phyloP scores from a whole-genome alignment of 37 sponge, comb jelly and placozoan species.

The Hormiphora californensis region DNA sequence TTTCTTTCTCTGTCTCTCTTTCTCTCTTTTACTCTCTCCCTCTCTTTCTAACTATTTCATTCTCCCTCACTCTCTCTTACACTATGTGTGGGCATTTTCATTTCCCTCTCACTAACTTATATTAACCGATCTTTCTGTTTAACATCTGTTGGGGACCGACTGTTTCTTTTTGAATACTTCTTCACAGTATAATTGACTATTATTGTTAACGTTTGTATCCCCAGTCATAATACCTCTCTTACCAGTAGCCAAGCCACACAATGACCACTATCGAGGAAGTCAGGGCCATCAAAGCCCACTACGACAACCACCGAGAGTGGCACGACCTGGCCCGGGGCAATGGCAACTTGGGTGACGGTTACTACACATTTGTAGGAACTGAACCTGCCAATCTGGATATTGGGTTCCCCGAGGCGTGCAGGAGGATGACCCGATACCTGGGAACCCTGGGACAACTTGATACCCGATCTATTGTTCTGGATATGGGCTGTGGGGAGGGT shows the following conservation, averaged over 20 bases:
- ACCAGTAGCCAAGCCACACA: background rate
- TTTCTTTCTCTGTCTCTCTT: too few relatives aligned
- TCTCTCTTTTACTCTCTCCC: too few relatives aligned
- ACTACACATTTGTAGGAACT: background rate
- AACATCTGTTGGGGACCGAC: too few relatives aligned
- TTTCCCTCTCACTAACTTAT: too few relatives aligned
- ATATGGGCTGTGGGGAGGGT: conserved; percentile 14
- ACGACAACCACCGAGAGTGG: conserved; percentile 12
- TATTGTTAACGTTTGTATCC: too few relatives aligned
- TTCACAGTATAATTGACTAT: too few relatives aligned
- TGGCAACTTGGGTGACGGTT: background rate
- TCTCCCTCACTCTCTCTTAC: too few relatives aligned
- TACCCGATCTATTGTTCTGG: background rate
- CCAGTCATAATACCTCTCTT: too few relatives aligned
- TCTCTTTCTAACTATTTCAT: too few relatives aligned
- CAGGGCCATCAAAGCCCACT: background rate
- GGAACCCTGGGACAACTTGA: background rate
- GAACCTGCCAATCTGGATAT: background rate
- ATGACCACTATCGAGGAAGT: background rate
- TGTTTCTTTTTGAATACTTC: too few relatives aligned
- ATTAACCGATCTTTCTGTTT: too few relatives aligned
- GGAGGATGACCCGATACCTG: background rate
- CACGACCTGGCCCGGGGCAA: conserved; percentile 1
- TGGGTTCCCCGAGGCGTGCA: background rate
- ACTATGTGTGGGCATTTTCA: too few relatives aligned